Evolutionary conservation across 1,140 invertebrate genomes (phyloP).

Genomic region (Yoshiicerus persimilis): DNA sequence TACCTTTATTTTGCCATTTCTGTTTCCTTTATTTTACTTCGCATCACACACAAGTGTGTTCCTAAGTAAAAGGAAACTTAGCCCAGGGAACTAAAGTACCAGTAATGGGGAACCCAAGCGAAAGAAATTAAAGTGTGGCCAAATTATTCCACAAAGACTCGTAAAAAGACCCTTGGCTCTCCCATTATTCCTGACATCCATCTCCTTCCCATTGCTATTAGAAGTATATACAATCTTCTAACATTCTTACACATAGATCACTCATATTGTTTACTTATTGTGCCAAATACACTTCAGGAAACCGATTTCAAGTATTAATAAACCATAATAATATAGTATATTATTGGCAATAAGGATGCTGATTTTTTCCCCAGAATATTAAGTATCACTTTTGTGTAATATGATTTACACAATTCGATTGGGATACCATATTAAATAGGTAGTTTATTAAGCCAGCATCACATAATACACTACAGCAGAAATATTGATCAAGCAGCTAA

Average conservation of each 20-base stretch:
- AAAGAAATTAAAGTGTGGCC: constrained; percentile 25
- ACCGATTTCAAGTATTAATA: too few species aligned
- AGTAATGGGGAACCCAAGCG: background rate
- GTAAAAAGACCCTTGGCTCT: constrained; percentile 24
- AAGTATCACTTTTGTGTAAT: too few species aligned
- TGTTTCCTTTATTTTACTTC: background rate
- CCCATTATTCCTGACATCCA: background rate
- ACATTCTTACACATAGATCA: background rate
- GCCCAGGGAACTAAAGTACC: background rate
- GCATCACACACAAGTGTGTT: background rate
- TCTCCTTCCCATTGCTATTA: background rate
- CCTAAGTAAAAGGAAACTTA: background rate
- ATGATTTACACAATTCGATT: too few species aligned
- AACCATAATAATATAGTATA: too few species aligned
- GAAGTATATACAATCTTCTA: background rate
- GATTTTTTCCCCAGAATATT: too few species aligned
- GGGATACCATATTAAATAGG: too few species aligned
- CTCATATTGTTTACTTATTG: background rate
- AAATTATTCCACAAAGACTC: constrained; percentile 26
- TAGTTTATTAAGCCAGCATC: too few species aligned
- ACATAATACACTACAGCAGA: too few species aligned
- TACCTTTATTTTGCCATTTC: background rate
- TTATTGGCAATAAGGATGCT: too few species aligned
- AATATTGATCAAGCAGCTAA: too few species aligned
- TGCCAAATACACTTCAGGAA: background rate